A percentile compares a stretch with the other conserved stretches of the same genome.
Evolutionary conservation across 1,140 invertebrate species (phyloP).

Genomic region (Dolichoris vasculosae): DNA sequence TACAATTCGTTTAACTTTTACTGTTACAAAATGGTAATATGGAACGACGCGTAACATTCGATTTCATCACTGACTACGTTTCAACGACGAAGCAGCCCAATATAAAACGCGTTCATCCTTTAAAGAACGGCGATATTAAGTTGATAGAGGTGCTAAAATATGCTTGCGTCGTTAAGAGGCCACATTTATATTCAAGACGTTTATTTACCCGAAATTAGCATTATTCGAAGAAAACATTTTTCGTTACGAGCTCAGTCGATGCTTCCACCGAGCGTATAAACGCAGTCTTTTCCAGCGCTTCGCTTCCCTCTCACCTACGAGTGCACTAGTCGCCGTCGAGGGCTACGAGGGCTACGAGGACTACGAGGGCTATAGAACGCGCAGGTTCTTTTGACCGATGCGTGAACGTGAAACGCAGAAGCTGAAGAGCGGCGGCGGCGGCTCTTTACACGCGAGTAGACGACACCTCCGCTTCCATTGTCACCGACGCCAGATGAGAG

Average conservation of each 20-base stretch:
- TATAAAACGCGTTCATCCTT: not conserved
- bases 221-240: not conserved
- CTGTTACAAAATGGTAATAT: not conserved
- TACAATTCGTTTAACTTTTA: not conserved
- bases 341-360: too few relatives aligned
- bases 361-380: not conserved
- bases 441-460: too few relatives aligned
- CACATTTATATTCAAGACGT: not conserved
- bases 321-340: too few relatives aligned
- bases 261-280: not conserved
- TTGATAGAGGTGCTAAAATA: not conserved
- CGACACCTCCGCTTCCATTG: too few relatives aligned
- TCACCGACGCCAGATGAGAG: not conserved
- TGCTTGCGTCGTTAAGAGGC: not conserved
- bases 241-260: not conserved
- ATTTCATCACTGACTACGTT: not conserved
- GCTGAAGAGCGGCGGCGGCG: not conserved
- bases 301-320: not conserved
- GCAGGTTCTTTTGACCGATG: not conserved
- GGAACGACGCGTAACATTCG: not conserved
- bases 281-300: not conserved
- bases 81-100: not conserved
- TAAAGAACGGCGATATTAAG: not conserved
- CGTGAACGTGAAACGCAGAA: too few relatives aligned
- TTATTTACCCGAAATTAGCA: constrained; percentile 16